phyloP scores from a whole-genome alignment of 1,140 invertebrate species.

The Metopolophium dirhodum region DNA sequence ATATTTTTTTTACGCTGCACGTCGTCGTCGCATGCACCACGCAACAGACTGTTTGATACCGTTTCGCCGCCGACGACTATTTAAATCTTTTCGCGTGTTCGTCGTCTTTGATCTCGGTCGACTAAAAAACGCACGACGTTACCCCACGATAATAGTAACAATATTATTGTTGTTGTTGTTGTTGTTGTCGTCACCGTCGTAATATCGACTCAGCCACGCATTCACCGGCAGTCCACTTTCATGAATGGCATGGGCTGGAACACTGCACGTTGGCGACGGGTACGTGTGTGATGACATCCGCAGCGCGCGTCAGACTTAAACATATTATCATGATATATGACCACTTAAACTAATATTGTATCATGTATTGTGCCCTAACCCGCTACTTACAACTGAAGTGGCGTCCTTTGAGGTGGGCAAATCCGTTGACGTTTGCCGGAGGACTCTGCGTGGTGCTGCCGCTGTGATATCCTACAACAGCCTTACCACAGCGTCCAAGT shows the following conservation, averaged over 20 bases:
- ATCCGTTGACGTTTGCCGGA: neutral
- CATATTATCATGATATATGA: neutral
- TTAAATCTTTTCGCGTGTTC: neutral
- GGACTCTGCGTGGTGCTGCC: neutral
- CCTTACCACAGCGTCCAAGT: neutral
- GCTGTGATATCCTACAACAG: neutral
- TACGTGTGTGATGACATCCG: conserved; percentile 15
- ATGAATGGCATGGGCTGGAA: conserved; percentile 55
- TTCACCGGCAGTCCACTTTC: conserved; percentile 37
- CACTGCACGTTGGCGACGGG: conserved; percentile 54
- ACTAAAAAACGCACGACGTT: neutral
- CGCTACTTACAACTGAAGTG: neutral
- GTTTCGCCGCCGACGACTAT: neutral
- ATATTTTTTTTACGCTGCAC: too few species aligned
- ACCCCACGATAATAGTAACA: neutral
- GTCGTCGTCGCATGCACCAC: neutral
- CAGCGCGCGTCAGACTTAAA: neutral
- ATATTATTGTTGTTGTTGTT: neutral
- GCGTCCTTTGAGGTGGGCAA: neutral
- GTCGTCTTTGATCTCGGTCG: neutral
- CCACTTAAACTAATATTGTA: neutral
- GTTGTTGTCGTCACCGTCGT: neutral
- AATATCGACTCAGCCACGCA: neutral
- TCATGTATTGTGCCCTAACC: too few species aligned
- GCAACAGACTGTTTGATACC: neutral